These are phyloP conservation scores for Dexiosoma caninum DNA, from an alignment of 2,888 invertebrate species.

Conservation along the genomic window DNA sequence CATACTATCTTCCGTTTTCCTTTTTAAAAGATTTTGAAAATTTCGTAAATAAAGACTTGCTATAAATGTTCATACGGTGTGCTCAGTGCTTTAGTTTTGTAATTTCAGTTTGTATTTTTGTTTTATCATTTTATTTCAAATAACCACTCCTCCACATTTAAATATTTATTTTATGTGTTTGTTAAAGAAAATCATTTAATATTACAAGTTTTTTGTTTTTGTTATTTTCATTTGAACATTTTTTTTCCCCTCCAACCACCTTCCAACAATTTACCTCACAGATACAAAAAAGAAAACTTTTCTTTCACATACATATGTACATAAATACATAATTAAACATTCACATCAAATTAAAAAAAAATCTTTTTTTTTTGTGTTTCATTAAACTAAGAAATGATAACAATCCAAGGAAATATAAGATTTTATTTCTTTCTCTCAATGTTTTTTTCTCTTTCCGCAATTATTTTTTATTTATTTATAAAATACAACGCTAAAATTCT, in stretches of 20 bases:
- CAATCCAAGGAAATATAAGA: conserved; percentile 44
- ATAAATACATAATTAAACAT: conserved; percentile 29
- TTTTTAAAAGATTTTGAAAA: not conserved
- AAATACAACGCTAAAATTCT: conserved; percentile 11
- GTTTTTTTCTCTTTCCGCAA: conserved; percentile 48
- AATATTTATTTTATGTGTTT: not conserved
- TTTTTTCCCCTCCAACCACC: not conserved
- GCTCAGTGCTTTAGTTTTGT: not conserved
- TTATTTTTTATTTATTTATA: no score
- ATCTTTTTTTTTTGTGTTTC: conserved; percentile 3
- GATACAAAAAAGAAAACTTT: conserved; percentile 34
- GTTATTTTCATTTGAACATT: conserved; percentile 28
- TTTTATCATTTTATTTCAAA: conserved; percentile 11
- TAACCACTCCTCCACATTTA: not conserved
- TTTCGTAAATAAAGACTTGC: not conserved
- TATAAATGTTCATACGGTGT: not conserved
- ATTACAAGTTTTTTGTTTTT: not conserved
- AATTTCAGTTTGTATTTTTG: not conserved
- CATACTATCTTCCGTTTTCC: not conserved
- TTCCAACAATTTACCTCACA: conserved; percentile 12
- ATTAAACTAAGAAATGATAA: conserved; percentile 31
- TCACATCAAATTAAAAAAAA: not conserved
- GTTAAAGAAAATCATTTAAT: not conserved
- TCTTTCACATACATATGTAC: conserved; percentile 10
- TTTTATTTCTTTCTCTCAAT: conserved; percentile 50